Evolutionary conservation across 64 coral and sea anemone species (phyloP).

Genomic region (Actinia equina): DNA sequence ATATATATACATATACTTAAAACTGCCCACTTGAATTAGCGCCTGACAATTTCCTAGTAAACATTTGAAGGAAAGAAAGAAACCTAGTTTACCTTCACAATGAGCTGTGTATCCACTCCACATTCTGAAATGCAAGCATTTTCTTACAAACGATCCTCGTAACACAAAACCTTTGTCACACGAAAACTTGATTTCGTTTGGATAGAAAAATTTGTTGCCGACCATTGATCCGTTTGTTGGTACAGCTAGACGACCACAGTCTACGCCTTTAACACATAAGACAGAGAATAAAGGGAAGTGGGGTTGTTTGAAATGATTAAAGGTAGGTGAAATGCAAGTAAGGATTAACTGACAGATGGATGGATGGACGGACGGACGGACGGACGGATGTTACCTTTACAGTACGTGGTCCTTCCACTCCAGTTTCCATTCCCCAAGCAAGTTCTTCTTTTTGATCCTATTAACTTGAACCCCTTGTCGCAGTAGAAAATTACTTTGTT

Average conservation of each 20-base stretch:
- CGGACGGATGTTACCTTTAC: slow-evolving; percentile 30
- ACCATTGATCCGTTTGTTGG: slow-evolving; percentile 22
- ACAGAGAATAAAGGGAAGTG: not conserved
- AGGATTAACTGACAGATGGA: too few relatives aligned
- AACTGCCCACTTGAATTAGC: too few relatives aligned
- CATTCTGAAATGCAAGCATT: slow-evolving; percentile 19
- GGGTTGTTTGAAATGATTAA: too few relatives aligned
- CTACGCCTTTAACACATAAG: slow-evolving; percentile 1
- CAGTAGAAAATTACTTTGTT: slow-evolving; percentile 22
- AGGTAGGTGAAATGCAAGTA: too few relatives aligned
- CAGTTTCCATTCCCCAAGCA: slow-evolving; percentile 34
- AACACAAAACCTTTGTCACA: slow-evolving; percentile 28
- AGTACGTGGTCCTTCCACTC: slow-evolving; percentile 36
- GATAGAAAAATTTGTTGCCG: slow-evolving; percentile 10
- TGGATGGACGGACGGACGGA: not conserved
- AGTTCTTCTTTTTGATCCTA: slow-evolving; percentile 40
- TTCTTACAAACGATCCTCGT: slow-evolving; percentile 10
- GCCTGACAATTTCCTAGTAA: too few relatives aligned
- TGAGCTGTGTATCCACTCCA: slow-evolving; percentile 21
- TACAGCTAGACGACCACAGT: slow-evolving; percentile 22
- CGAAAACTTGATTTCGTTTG: slow-evolving; percentile 15
- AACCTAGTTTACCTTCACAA: slow-evolving; percentile 22
- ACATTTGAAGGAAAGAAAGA: too few relatives aligned
- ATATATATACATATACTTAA: too few relatives aligned
- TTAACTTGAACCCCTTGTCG: slow-evolving; percentile 37